These are phyloP conservation scores for Atherix ibis DNA, from an alignment of 2,888 invertebrate species.

Conservation along the genomic window DNA sequence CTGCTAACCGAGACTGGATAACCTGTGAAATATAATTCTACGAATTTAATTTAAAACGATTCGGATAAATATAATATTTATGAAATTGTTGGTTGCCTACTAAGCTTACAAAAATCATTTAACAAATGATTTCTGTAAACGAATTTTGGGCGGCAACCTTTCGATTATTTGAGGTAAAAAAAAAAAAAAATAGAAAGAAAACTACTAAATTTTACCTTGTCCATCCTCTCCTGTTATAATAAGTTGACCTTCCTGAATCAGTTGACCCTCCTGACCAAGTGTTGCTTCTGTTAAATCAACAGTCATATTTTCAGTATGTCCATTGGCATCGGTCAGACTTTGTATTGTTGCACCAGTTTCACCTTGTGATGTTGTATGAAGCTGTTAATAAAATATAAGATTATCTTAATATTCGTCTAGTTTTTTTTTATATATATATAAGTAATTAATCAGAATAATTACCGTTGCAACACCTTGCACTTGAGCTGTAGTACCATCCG, in stretches of 20 bases:
- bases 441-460: conserved; percentile 8
- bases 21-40: conserved; percentile 16
- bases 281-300: conserved; percentile 88
- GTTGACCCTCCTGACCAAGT: conserved; percentile 81
- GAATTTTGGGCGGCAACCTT: background rate
- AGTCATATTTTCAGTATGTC: conserved; percentile 62
- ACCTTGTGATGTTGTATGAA: conserved; percentile 43
- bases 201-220: conserved; percentile 52
- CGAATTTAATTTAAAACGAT: background rate
- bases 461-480: conserved; percentile 50
- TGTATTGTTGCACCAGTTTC: conserved; percentile 50
- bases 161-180: too few relatives aligned
- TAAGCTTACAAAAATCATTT: too few relatives aligned
- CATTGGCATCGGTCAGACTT: conserved; percentile 48
- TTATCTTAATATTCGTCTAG: too few relatives aligned
- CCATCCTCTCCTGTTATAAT: conserved; percentile 91
- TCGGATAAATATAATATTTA: too few relatives aligned
- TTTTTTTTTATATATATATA: too few relatives aligned
- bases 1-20: conserved; percentile 73
- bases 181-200: too few relatives aligned
- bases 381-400: conserved; percentile 33
- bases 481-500: conserved; percentile 91
- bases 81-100: too few relatives aligned
- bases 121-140: too few relatives aligned
- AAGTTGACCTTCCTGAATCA: too few relatives aligned